Conservation (phyloP, 2,113 vertebrate species). For the Regulus satrapa region DNA sequence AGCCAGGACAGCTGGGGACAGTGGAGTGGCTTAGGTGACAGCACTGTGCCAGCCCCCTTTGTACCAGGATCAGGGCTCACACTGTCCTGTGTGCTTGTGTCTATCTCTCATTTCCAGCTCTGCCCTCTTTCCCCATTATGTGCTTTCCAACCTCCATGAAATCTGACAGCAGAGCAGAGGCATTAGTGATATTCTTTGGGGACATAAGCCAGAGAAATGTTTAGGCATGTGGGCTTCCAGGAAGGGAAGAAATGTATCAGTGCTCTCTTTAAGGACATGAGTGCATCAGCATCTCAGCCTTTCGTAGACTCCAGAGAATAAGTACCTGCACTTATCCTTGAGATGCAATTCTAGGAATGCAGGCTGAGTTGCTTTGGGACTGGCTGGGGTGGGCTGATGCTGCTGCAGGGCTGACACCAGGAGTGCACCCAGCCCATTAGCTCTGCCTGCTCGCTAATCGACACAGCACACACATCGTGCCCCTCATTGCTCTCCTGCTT, state of each 20-base stretch:
- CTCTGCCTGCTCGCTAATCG: neutral
- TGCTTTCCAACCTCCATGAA: neutral
- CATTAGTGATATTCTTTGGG: neutral
- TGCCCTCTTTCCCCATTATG: neutral
- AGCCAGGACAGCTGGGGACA: neutral
- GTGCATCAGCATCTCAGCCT: neutral
- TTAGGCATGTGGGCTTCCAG: conserved; percentile 1
- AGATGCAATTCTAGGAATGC: conserved; percentile 17
- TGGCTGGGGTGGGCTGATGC: neutral
- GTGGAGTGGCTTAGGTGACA: neutral
- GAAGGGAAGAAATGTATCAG: neutral
- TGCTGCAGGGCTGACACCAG: neutral
- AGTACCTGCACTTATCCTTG: conserved; percentile 29
- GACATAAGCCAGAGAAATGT: neutral
- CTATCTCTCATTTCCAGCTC: neutral
- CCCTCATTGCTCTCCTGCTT: neutral
- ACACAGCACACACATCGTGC: neutral
- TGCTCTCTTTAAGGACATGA: neutral
- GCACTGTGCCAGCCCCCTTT: neutral
- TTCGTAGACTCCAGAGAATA: neutral
- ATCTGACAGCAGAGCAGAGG: neutral
- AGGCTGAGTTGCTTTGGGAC: conserved; percentile 15
- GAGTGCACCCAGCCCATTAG: conserved; percentile 23
- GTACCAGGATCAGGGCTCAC: neutral
- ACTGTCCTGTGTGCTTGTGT: neutral